A percentile compares a stretch with the other conserved stretches of the same genome.
Conservation (phyloP, 2,888 invertebrate genomes). For the Dermolepida albohirtum region DNA sequence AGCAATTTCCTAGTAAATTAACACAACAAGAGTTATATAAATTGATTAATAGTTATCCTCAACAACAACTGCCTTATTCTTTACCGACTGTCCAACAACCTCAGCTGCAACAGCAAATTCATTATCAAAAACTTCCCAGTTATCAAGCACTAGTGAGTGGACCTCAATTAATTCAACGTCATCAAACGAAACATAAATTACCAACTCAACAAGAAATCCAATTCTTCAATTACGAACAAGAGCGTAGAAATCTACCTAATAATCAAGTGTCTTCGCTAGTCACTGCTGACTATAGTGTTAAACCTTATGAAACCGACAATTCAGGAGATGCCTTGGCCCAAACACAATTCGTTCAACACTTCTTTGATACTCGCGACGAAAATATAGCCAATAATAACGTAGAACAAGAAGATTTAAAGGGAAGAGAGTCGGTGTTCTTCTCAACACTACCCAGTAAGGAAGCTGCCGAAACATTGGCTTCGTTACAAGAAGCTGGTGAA, state of each 20-base stretch:
- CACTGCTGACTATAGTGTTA: conserved; percentile 58
- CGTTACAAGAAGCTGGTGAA: conserved; percentile 70
- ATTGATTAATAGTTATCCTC: conserved; percentile 44
- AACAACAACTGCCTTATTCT: conserved; percentile 41
- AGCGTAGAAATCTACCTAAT: conserved; percentile 48
- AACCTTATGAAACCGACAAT: conserved; percentile 51
- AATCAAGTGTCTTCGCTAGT: conserved; percentile 57
- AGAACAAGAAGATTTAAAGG: conserved; percentile 53
- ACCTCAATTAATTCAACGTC: conserved; percentile 55
- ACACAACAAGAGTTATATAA: conserved; percentile 63
- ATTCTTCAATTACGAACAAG: conserved; percentile 66
- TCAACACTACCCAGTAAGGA: conserved; percentile 70
- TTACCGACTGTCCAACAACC: conserved; percentile 46
- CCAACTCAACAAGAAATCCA: conserved; percentile 60
- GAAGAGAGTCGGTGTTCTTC: conserved; percentile 43
- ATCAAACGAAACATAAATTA: conserved; percentile 54
- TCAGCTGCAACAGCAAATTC: conserved; percentile 58
- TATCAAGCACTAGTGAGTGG: conserved; percentile 61
- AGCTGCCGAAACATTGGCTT: conserved; percentile 71
- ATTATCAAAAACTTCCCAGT: conserved; percentile 52
- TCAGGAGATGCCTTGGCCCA: conserved; percentile 51
- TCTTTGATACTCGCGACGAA: conserved; percentile 53
- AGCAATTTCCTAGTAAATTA: conserved; percentile 28
- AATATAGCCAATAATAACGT: conserved; percentile 50
- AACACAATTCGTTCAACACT: conserved; percentile 56